phyloP scores from a whole-genome alignment of 2,888 invertebrate species.

The Caenorhabditis sp. region DNA sequence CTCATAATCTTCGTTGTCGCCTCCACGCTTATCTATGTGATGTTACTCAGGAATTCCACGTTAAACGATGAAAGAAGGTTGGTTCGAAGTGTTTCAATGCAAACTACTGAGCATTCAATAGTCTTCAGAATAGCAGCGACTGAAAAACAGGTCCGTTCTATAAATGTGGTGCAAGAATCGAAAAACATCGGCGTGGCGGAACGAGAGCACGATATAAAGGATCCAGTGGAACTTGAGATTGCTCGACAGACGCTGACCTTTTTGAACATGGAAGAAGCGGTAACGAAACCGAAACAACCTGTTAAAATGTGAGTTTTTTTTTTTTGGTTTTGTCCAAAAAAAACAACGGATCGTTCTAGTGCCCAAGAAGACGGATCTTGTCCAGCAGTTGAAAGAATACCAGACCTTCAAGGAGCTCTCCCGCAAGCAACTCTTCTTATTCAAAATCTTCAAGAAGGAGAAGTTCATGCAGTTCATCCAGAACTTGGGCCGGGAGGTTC shows the following conservation, averaged over 20 bases:
- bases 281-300: constrained; percentile 41
- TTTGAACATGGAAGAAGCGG: constrained; percentile 63
- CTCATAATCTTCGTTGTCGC: constrained; percentile 57
- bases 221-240: constrained; percentile 61
- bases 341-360: not conserved
- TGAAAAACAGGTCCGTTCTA: constrained; percentile 46
- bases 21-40: constrained; percentile 58
- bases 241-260: constrained; percentile 66
- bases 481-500: constrained; percentile 80
- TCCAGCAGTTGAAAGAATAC: constrained; percentile 67
- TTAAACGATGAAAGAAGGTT: constrained; percentile 63
- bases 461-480: constrained; percentile 76
- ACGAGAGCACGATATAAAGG: constrained; percentile 43
- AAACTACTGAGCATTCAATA: constrained; percentile 20
- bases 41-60: constrained; percentile 52
- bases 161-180: constrained; percentile 28
- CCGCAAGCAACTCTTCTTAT: constrained; percentile 81
- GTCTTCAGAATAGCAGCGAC: constrained; percentile 58
- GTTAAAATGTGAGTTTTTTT: constrained; percentile 44
- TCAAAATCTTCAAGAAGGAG: constrained; percentile 77
- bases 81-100: not conserved
- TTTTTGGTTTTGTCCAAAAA: too few relatives aligned
- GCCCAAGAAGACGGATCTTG: constrained; percentile 66
- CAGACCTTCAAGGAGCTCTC: constrained; percentile 70
- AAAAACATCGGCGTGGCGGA: constrained; percentile 42